phyloP scores from a whole-genome alignment of 30 jellyfish, hydroid and myxozoan species.

The Aurelia coerulea region DNA sequence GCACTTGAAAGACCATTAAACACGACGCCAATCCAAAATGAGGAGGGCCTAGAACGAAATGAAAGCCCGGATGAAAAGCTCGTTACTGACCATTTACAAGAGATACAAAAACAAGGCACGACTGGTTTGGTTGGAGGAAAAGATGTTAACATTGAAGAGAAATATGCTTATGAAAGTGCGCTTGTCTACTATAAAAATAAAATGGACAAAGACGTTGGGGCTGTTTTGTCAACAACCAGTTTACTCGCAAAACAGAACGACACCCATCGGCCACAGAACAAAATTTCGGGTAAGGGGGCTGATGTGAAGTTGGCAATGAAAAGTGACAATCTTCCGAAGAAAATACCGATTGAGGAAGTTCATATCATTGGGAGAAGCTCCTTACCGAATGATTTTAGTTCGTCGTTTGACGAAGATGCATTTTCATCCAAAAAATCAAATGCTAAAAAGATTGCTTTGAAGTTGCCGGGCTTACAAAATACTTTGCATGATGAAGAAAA shows the following conservation, averaged over 20 bases:
- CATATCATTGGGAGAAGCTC: too few species aligned
- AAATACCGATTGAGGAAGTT: too few species aligned
- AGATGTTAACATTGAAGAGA: background rate
- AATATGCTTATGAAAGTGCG: slow-evolving; percentile 37
- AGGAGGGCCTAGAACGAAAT: background rate
- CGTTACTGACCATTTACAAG: slow-evolving; percentile 36
- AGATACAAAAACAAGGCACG: background rate
- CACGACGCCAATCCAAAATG: slow-evolving; percentile 14
- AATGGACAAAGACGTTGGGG: background rate
- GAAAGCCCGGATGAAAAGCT: slow-evolving; percentile 5
- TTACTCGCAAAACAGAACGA: background rate
- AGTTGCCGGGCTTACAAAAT: too few species aligned
- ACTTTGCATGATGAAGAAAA: too few species aligned
- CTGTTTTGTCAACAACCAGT: slow-evolving; percentile 6
- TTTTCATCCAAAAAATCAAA: too few species aligned
- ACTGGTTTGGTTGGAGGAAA: background rate
- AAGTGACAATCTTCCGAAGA: too few species aligned
- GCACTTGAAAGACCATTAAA: background rate
- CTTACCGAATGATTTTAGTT: too few species aligned
- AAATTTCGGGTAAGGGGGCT: too few species aligned
- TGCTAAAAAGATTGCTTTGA: too few species aligned
- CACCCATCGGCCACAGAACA: background rate
- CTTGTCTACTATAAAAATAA: slow-evolving; percentile 1
- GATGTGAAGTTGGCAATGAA: too few species aligned
- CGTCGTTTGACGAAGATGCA: too few species aligned